Conservation (phyloP, 2,888 invertebrate genomes). For the Micoletzkya japonica region DNA sequence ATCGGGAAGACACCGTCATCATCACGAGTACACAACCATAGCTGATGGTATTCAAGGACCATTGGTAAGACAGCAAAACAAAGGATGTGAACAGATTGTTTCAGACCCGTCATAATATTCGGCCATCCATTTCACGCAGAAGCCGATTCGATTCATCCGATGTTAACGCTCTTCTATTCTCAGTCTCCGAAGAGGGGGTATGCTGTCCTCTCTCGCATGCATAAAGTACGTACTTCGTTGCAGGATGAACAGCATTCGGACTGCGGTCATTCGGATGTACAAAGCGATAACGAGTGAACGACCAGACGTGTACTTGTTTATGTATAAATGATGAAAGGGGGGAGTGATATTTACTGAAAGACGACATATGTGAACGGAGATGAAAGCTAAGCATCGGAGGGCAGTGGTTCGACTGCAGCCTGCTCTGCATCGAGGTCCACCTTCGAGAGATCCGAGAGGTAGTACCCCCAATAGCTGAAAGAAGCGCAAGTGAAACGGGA, state of each 20-base stretch:
- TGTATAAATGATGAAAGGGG: too few relatives aligned
- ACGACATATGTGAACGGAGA: too few relatives aligned
- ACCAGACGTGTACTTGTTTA: too few relatives aligned
- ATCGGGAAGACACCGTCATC: slow-evolving; percentile 3
- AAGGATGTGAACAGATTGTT: background rate
- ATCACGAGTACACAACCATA: slow-evolving; percentile 20
- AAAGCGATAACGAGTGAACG: too few relatives aligned
- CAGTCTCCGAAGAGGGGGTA: slow-evolving; percentile 21
- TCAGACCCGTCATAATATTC: background rate
- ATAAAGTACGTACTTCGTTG: too few relatives aligned
- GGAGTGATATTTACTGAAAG: too few relatives aligned
- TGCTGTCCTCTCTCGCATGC: too few relatives aligned
- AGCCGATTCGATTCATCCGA: slow-evolving; percentile 6
- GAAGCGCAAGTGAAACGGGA: background rate
- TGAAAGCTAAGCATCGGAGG: too few relatives aligned
- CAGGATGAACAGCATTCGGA: too few relatives aligned
- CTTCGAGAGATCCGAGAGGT: slow-evolving; percentile 55
- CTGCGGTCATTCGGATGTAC: too few relatives aligned
- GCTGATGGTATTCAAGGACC: slow-evolving; percentile 15
- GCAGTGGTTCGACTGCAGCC: background rate
- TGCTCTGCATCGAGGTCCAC: slow-evolving; percentile 22
- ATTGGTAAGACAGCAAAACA: background rate
- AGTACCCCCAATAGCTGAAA: slow-evolving; percentile 61
- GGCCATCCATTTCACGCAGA: slow-evolving; percentile 7
- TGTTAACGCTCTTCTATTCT: slow-evolving; percentile 7